Evolutionary conservation across 2,888 invertebrate genomes (phyloP).

Genomic region (Theretra japonica): DNA sequence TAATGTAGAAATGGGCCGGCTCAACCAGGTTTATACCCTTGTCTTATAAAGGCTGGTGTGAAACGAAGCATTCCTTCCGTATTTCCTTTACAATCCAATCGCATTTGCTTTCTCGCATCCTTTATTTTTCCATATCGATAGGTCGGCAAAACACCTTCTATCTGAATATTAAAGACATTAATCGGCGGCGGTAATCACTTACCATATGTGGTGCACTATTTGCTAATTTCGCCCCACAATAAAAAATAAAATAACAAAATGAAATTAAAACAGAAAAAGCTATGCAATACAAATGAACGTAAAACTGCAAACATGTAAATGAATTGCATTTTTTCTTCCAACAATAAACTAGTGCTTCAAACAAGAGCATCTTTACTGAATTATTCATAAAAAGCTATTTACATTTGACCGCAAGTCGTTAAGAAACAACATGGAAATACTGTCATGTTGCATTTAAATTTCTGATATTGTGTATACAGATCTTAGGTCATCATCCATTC

Average conservation of each 20-base stretch:
- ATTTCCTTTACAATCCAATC: too few relatives aligned
- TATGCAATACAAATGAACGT: not conserved
- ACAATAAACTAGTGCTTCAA: conserved; percentile 3
- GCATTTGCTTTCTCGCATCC: too few relatives aligned
- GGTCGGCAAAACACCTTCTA: too few relatives aligned
- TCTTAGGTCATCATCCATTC: not conserved
- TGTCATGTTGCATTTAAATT: not conserved
- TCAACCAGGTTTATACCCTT: too few relatives aligned
- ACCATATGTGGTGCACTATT: too few relatives aligned
- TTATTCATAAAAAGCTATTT: conserved; percentile 52
- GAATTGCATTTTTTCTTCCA: not conserved
- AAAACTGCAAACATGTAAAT: not conserved
- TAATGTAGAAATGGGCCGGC: too few relatives aligned
- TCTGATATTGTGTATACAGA: not conserved
- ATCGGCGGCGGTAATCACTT: too few relatives aligned
- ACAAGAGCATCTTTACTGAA: conserved; percentile 44
- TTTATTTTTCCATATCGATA: too few relatives aligned
- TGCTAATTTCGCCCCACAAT: too few relatives aligned
- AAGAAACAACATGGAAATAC: conserved; percentile 44
- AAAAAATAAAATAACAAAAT: not conserved
- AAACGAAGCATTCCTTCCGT: too few relatives aligned
- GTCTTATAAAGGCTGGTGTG: too few relatives aligned
- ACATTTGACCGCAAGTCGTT: conserved; percentile 44
- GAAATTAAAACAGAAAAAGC: not conserved
- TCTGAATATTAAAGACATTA: too few relatives aligned